Percentiles rank a stretch among this genome's conserved stretches.
Evolutionary conservation across 2,888 invertebrate genomes (phyloP).

Genomic region (Dyspetes luteomarginatus): DNA sequence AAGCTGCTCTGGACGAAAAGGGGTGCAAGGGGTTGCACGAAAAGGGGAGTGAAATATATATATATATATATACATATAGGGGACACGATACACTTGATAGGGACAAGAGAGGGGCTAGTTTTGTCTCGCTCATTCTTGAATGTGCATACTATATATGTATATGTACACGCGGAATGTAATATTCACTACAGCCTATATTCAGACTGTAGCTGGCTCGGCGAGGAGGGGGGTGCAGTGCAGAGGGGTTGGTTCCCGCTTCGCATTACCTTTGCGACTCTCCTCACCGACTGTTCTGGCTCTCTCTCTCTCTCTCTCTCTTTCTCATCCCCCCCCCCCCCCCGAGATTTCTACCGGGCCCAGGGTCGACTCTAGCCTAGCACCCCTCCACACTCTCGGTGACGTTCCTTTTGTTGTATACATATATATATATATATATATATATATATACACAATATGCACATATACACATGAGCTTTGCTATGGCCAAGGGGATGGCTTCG

Average conservation of each 20-base stretch:
- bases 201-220: constrained; percentile 53
- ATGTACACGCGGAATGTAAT: constrained; percentile 82
- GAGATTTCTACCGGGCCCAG: constrained; percentile 33
- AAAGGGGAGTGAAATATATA: background rate
- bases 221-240: constrained; percentile 48
- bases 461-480: background rate
- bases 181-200: constrained; percentile 81
- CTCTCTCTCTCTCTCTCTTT: constrained; percentile 43
- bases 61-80: constrained; percentile 24
- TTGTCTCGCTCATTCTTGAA: constrained; percentile 64
- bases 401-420: constrained; percentile 3
- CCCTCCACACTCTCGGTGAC: constrained; percentile 42
- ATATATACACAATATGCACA: background rate
- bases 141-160: constrained; percentile 69
- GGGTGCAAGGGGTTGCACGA: constrained; percentile 22
- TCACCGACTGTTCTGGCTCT: constrained; percentile 18
- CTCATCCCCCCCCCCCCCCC: constrained; percentile 32
- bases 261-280: constrained; percentile 63
- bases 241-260: constrained; percentile 61
- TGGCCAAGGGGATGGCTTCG: background rate
- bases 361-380: constrained; percentile 47
- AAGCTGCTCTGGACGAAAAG: constrained; percentile 37
- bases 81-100: constrained; percentile 52
- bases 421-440: background rate
- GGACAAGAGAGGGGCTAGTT: constrained; percentile 38